These are phyloP conservation scores for Passer domesticus DNA, from an alignment of 2,113 vertebrate genomes.

Conservation along the genomic window DNA sequence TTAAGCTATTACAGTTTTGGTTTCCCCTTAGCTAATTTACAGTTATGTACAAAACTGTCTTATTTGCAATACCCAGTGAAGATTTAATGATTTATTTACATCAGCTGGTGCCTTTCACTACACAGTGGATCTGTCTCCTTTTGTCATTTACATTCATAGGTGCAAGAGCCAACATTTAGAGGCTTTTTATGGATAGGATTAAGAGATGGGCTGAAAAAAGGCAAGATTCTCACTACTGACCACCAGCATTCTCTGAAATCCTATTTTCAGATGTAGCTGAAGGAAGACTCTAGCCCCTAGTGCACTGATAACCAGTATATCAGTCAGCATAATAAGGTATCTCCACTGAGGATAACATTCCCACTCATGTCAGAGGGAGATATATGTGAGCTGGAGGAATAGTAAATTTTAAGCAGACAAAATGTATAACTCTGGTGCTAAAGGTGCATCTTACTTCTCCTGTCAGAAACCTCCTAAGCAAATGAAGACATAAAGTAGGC, in stretches of 20 bases:
- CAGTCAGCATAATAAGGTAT: not conserved
- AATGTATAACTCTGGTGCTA: not conserved
- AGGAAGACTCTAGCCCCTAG: not conserved
- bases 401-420: not conserved
- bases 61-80: not conserved
- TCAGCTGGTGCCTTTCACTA: slow-evolving; percentile 4
- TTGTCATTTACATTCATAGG: not conserved
- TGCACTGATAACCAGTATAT: not conserved
- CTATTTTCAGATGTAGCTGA: not conserved
- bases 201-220: not conserved
- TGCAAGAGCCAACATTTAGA: not conserved
- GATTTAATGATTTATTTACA: slow-evolving; percentile 31
- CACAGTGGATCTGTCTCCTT: not conserved
- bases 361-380: not conserved
- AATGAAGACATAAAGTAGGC: not conserved
- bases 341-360: not conserved
- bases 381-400: not conserved
- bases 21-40: slow-evolving; percentile 19
- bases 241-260: not conserved
- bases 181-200: not conserved
- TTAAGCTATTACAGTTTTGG: not conserved
- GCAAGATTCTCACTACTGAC: not conserved
- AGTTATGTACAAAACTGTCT: slow-evolving; percentile 7
- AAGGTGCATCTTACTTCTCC: not conserved
- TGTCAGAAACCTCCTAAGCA: not conserved